Conservation (phyloP, 2,888 invertebrate species). For the Opisthograptis luteolata region DNA sequence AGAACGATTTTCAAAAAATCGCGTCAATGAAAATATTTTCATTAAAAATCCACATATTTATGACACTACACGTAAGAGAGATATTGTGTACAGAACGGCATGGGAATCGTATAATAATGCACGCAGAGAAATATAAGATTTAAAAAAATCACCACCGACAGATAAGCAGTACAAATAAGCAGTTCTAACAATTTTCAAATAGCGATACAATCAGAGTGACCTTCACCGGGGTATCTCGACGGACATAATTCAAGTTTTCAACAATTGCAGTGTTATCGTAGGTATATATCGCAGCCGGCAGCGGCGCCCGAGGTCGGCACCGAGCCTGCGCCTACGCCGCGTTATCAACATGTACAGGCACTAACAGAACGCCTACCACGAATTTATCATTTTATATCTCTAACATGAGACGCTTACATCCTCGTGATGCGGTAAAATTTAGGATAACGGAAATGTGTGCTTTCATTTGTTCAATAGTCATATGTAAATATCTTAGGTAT, state of each 20-base stretch:
- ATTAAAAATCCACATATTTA: constrained; percentile 22
- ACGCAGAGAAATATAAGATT: constrained; percentile 42
- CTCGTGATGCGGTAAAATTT: no score
- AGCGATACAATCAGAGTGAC: constrained; percentile 57
- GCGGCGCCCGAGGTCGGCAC: constrained; percentile 34
- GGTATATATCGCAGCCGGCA: constrained; percentile 45
- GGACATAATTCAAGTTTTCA: constrained; percentile 65
- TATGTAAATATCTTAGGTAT: no score
- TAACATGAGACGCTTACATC: not conserved
- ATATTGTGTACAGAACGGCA: constrained; percentile 43
- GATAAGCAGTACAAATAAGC: constrained; percentile 52
- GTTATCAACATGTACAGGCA: constrained; percentile 4
- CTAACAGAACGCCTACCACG: constrained; percentile 11
- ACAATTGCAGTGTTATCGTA: constrained; percentile 66
- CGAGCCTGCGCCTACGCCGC: not conserved
- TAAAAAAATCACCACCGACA: constrained; percentile 42
- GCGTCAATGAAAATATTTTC: constrained; percentile 25
- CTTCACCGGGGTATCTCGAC: constrained; percentile 56
- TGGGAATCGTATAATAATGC: constrained; percentile 46
- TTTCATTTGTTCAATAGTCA: no score
- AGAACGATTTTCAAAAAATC: constrained; percentile 26
- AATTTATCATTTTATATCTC: not conserved
- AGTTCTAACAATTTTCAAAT: constrained; percentile 53
- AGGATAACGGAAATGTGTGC: no score
- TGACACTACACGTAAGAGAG: constrained; percentile 38